A percentile compares a stretch with the other conserved stretches of the same genome.
phyloP scores from a whole-genome alignment of 1,140 invertebrate genomes.

The Aphis gossypii region DNA sequence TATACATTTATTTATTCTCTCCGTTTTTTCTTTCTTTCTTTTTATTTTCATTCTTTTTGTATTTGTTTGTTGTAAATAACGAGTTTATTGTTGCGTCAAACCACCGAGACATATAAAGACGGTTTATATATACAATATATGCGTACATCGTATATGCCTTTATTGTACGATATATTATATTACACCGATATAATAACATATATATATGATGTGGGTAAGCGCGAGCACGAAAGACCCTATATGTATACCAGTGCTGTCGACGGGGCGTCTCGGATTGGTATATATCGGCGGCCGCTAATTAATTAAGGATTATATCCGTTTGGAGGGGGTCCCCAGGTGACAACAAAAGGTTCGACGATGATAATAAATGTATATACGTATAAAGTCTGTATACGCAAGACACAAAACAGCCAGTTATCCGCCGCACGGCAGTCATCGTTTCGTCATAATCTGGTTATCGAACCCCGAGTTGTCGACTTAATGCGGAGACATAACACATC shows the following conservation, averaged over 20 bases:
- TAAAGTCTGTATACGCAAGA: not conserved
- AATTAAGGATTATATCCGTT: constrained; percentile 56
- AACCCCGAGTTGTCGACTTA: constrained; percentile 23
- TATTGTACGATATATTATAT: not conserved
- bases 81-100: constrained; percentile 56
- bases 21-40: not conserved
- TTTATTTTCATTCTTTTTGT: not conserved
- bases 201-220: not conserved
- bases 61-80: constrained; percentile 44
- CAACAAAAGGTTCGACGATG: constrained; percentile 41
- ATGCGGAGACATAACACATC: not conserved
- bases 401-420: constrained; percentile 35
- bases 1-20: constrained; percentile 28
- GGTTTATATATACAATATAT: not conserved
- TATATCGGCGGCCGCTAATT: constrained; percentile 38
- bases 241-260: not conserved
- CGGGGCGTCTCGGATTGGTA: constrained; percentile 21
- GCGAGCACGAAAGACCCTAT: not conserved
- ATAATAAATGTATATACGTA: not conserved
- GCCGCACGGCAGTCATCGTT: constrained; percentile 31
- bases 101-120: not conserved
- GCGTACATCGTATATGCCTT: not conserved
- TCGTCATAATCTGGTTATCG: constrained; percentile 56
- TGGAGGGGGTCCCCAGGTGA: constrained; percentile 41
- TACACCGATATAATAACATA: not conserved